A percentile compares a stretch with the other conserved stretches of the same genome.
phyloP scores from a whole-genome alignment of 2,888 invertebrate species.

The Andrena bicolor region DNA sequence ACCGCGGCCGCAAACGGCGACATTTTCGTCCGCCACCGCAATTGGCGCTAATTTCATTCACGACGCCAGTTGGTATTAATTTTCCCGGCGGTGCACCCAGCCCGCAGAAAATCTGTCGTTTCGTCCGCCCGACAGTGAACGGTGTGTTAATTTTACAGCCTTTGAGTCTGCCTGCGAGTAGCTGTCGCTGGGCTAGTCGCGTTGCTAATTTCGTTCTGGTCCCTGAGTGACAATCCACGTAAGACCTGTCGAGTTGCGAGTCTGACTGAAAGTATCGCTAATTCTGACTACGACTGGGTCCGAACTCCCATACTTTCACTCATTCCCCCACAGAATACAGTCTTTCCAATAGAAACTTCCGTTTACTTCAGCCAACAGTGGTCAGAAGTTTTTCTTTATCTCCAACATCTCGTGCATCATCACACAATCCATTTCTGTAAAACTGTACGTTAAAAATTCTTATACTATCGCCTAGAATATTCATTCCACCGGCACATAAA shows the following conservation, averaged over 20 bases:
- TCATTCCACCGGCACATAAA: too few relatives aligned
- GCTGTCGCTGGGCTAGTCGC: slow-evolving; percentile 14
- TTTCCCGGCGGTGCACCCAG: slow-evolving; percentile 2
- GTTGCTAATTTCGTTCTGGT: slow-evolving; percentile 33
- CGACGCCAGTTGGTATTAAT: slow-evolving; percentile 34
- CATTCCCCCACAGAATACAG: not conserved
- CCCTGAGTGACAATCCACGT: slow-evolving; percentile 10
- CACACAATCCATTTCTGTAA: too few relatives aligned
- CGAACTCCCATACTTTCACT: not conserved
- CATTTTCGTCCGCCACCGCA: slow-evolving; percentile 33
- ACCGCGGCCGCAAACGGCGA: slow-evolving; percentile 23
- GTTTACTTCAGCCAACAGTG: not conserved
- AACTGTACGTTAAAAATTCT: too few relatives aligned
- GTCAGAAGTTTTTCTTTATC: too few relatives aligned
- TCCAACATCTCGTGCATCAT: not conserved
- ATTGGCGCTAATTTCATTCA: slow-evolving; percentile 46
- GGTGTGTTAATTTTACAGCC: slow-evolving; percentile 38
- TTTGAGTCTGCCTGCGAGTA: not conserved
- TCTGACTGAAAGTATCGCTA: not conserved
- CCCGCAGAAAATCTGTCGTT: slow-evolving; percentile 7
- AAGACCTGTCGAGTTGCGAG: slow-evolving; percentile 6
- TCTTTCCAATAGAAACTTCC: not conserved
- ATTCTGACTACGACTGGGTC: not conserved
- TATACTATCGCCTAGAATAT: too few relatives aligned
- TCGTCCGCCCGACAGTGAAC: not conserved